phyloP scores from a whole-genome alignment of 2,797 vertebrate genomes.

The Sebastiscus albofasciatus region DNA sequence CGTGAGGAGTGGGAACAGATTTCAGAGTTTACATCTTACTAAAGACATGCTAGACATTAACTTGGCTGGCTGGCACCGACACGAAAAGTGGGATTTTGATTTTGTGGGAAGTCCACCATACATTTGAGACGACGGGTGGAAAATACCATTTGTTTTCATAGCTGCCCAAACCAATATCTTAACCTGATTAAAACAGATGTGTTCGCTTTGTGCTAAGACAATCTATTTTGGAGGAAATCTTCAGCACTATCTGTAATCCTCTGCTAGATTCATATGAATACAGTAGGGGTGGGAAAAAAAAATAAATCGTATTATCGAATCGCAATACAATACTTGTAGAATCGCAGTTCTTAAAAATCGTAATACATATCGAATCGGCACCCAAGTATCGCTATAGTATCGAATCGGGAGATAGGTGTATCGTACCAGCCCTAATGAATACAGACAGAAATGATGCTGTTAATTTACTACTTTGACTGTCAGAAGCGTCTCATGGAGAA shows the following conservation, averaged over 20 bases:
- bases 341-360: no score
- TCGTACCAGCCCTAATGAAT: no score
- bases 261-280: not conserved
- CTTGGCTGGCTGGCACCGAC: slow-evolving; percentile 52
- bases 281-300: no score
- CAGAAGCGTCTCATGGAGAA: slow-evolving; percentile 1
- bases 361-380: no score
- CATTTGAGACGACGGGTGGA: slow-evolving; percentile 53
- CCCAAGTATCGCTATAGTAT: no score
- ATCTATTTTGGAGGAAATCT: not conserved
- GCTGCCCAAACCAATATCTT: slow-evolving; percentile 28
- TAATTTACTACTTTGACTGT: slow-evolving; percentile 11
- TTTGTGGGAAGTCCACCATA: slow-evolving; percentile 49
- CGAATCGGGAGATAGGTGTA: no score
- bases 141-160: slow-evolving; percentile 57
- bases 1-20: slow-evolving; percentile 65
- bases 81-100: slow-evolving; percentile 54
- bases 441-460: not conserved
- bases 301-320: no score
- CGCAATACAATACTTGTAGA: no score
- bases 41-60: slow-evolving; percentile 66
- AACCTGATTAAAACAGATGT: slow-evolving; percentile 49
- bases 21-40: slow-evolving; percentile 73
- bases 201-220: not conserved
- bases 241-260: not conserved